Percentiles rank a stretch among this genome's conserved stretches.
Evolutionary conservation across 2,888 invertebrate genomes (phyloP).

Genomic region (Xestia sexstrigata): DNA sequence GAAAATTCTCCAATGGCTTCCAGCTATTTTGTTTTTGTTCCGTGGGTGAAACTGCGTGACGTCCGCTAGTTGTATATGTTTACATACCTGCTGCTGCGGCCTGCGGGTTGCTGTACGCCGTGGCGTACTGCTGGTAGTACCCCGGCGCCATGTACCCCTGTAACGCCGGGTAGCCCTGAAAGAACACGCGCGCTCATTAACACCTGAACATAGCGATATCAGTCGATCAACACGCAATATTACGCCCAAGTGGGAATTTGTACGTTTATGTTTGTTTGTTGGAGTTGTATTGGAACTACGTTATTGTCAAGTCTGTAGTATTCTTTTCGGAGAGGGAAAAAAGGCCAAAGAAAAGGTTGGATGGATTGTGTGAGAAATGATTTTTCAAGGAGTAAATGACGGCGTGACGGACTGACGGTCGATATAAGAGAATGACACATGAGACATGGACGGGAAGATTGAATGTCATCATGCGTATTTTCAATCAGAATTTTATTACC

Average conservation of each 20-base stretch:
- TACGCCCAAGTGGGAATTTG: slow-evolving; percentile 15
- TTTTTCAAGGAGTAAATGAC: background rate
- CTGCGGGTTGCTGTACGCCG: slow-evolving; percentile 93
- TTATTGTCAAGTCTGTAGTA: background rate
- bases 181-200: slow-evolving; percentile 52
- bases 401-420: background rate
- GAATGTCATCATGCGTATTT: background rate
- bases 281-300: background rate
- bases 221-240: slow-evolving; percentile 10
- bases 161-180: slow-evolving; percentile 93
- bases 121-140: slow-evolving; percentile 92
- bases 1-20: too few relatives aligned
- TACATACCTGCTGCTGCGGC: slow-evolving; percentile 91
- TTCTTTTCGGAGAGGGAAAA: background rate
- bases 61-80: background rate
- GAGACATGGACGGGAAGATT: background rate
- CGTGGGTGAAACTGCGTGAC: too few relatives aligned
- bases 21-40: too few relatives aligned
- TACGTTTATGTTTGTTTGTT: background rate
- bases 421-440: background rate
- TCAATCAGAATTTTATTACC: background rate
- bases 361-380: background rate
- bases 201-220: slow-evolving; percentile 11
- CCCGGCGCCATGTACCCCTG: slow-evolving; percentile 96
- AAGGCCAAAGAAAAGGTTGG: background rate